These are phyloP conservation scores for Chorisops tibialis DNA, from an alignment of 2,888 invertebrate species.

Conservation along the genomic window DNA sequence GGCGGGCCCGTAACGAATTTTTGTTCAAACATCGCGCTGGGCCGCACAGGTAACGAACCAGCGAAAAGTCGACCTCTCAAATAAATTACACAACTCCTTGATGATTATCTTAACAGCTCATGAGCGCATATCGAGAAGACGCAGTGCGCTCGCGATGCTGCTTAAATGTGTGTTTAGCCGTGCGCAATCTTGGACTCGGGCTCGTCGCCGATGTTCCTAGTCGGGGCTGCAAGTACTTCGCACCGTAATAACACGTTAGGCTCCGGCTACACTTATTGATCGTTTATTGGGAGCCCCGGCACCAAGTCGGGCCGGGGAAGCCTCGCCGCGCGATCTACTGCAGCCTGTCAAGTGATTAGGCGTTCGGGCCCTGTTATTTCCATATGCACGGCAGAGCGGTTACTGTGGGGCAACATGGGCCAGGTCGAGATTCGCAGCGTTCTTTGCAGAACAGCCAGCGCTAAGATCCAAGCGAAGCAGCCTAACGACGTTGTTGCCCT, in stretches of 20 bases:
- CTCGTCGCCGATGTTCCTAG: not conserved
- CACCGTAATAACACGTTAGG: slow-evolving; percentile 28
- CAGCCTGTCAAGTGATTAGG: slow-evolving; percentile 25
- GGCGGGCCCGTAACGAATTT: slow-evolving; percentile 31
- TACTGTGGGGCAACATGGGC: not conserved
- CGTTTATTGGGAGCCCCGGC: slow-evolving; percentile 25
- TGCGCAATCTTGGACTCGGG: slow-evolving; percentile 6
- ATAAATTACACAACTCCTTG: slow-evolving; percentile 31
- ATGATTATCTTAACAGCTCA: slow-evolving; percentile 30
- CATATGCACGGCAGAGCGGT: not conserved
- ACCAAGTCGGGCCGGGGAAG: not conserved
- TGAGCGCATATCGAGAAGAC: slow-evolving; percentile 28
- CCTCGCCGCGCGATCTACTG: slow-evolving; percentile 13
- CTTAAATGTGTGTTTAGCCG: slow-evolving; percentile 31
- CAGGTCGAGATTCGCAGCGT: slow-evolving; percentile 23
- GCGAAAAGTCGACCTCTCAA: slow-evolving; percentile 21
- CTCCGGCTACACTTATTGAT: slow-evolving; percentile 12
- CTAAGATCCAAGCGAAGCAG: slow-evolving; percentile 25
- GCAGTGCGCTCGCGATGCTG: slow-evolving; percentile 26
- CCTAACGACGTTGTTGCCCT: slow-evolving; percentile 31
- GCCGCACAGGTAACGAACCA: slow-evolving; percentile 9
- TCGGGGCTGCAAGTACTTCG: not conserved
- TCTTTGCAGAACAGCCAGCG: slow-evolving; percentile 22
- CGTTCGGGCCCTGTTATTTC: not conserved
- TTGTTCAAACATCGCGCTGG: slow-evolving; percentile 27